Percentiles rank a stretch among this genome's conserved stretches.
Evolutionary conservation across 2,888 invertebrate genomes (phyloP).

Genomic region (Anaspis maculata): DNA sequence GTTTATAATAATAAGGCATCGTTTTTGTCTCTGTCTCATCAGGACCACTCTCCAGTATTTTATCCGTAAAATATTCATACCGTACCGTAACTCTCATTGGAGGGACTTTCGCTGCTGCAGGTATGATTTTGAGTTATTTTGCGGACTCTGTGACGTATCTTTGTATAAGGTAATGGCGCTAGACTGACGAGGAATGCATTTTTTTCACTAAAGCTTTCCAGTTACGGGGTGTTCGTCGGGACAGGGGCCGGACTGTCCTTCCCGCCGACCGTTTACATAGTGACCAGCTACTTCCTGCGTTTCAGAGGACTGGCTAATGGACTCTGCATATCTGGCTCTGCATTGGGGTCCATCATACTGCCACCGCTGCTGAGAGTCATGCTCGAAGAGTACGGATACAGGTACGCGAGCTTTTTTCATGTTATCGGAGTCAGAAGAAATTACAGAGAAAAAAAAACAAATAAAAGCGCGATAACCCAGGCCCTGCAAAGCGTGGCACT

Average conservation of each 20-base stretch:
- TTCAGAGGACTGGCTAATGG: constrained; percentile 77
- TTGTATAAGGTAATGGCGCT: constrained; percentile 61
- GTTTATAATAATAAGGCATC: too few relatives aligned
- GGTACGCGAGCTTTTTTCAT: constrained; percentile 40
- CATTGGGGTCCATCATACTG: constrained; percentile 76
- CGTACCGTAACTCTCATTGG: constrained; percentile 75
- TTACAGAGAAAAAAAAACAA: not conserved
- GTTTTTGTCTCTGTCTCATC: constrained; percentile 33
- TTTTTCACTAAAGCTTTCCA: constrained; percentile 34
- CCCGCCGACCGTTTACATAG: constrained; percentile 84
- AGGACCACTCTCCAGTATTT: constrained; percentile 80
- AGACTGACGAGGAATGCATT: constrained; percentile 5
- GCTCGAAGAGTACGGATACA: constrained; percentile 66
- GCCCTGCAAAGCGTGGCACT: too few relatives aligned
- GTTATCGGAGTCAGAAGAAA: not conserved
- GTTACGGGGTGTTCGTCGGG: constrained; percentile 76
- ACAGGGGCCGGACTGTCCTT: constrained; percentile 78
- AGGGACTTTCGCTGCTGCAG: constrained; percentile 71
- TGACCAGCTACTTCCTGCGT: constrained; percentile 76
- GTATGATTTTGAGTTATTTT: constrained; percentile 77
- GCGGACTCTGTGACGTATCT: constrained; percentile 71
- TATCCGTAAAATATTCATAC: constrained; percentile 78
- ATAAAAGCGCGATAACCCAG: too few relatives aligned
- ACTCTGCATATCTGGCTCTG: constrained; percentile 81
- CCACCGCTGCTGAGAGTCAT: constrained; percentile 68